Conservation (phyloP, 2,113 vertebrate species). For the Ptychochromis oligacanthus region DNA sequence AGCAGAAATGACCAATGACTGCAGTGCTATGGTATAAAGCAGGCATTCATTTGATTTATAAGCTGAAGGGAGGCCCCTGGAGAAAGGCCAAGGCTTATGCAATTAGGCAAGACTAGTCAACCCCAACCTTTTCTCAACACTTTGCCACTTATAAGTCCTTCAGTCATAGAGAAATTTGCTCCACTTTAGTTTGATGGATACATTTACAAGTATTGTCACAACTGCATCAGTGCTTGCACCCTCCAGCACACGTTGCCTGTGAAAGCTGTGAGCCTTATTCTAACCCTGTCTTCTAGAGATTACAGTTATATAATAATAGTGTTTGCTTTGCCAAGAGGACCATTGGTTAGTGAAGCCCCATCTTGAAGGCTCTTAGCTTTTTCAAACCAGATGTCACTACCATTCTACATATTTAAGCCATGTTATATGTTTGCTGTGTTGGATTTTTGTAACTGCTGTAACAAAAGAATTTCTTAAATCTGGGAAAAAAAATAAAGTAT, state of each 20-base stretch:
- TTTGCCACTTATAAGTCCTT: conserved; percentile 50
- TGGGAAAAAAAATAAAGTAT: background rate
- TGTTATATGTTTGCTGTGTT: background rate
- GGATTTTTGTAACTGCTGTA: background rate
- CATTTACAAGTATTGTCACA: conserved; percentile 43
- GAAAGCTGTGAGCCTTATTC: background rate
- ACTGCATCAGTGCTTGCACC: background rate
- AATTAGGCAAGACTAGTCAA: conserved; percentile 55
- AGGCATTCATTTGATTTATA: conserved; percentile 71
- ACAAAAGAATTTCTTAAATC: background rate
- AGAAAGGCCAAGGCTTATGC: conserved; percentile 66
- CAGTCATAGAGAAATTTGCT: conserved; percentile 49
- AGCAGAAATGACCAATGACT: conserved; percentile 71
- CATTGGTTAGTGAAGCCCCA: background rate
- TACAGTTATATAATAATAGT: background rate
- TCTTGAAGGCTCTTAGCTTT: background rate
- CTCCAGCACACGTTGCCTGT: background rate
- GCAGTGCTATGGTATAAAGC: conserved; percentile 55
- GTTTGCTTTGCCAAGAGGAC: background rate
- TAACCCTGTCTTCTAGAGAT: background rate
- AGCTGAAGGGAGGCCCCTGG: conserved; percentile 51
- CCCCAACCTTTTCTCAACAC: conserved; percentile 55
- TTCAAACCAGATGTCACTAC: background rate
- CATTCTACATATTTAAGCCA: background rate
- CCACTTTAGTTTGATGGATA: conserved; percentile 53